These are phyloP conservation scores for Rhinopomastus cyanomelas DNA, from an alignment of 2,113 vertebrate genomes.

Conservation along the genomic window DNA sequence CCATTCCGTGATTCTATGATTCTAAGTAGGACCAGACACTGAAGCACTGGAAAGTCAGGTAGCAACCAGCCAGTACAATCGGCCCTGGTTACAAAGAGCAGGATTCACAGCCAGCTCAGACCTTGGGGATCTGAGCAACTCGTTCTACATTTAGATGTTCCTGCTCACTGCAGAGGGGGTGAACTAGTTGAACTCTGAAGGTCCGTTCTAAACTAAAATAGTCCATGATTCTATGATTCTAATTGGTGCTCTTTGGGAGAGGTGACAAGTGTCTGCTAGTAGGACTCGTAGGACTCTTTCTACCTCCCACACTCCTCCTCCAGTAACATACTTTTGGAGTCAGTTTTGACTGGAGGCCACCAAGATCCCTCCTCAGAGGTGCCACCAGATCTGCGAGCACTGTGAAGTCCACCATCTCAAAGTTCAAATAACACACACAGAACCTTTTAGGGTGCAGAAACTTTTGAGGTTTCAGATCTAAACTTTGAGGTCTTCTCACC, in stretches of 20 bases:
- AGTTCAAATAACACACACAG: not conserved
- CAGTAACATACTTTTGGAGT: not conserved
- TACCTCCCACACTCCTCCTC: not conserved
- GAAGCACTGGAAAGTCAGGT: not conserved
- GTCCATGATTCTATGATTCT: not conserved
- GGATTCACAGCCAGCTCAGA: not conserved
- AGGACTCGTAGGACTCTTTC: not conserved
- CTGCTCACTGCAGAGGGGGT: not conserved
- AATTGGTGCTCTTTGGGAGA: not conserved
- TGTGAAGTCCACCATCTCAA: rapidly evolving
- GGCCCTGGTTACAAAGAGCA: not conserved
- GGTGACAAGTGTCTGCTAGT: not conserved
- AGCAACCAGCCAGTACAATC: not conserved
- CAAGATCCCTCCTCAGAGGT: not conserved
- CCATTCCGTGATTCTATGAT: too few species aligned
- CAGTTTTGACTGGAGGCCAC: not conserved
- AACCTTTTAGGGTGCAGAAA: not conserved
- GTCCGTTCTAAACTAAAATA: not conserved
- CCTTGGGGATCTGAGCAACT: too few species aligned
- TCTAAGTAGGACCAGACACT: not conserved
- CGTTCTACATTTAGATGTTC: too few species aligned
- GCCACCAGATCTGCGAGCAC: not conserved
- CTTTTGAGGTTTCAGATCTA: not conserved
- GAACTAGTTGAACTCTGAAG: not conserved
- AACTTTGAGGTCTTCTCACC: not conserved